Evolutionary conservation across 2,797 vertebrate species (phyloP).

Genomic region (Merluccius polli): DNA sequence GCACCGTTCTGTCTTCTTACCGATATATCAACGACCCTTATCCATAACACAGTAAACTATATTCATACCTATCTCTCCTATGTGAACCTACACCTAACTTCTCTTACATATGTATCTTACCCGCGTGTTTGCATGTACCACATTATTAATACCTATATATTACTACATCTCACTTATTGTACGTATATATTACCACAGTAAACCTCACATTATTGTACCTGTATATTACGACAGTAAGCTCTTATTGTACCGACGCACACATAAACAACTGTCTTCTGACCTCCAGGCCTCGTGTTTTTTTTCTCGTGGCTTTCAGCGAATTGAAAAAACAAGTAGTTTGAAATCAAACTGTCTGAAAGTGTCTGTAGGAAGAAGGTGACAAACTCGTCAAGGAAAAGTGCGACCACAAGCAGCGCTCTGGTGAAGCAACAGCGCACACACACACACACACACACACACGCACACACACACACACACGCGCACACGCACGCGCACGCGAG

Average conservation of each 20-base stretch:
- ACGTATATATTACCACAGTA: not conserved
- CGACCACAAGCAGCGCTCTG: slow-evolving; percentile 30
- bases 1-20: not conserved
- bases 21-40: not conserved
- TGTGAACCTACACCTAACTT: not conserved
- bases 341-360: slow-evolving; percentile 71
- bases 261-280: not conserved
- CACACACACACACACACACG: slow-evolving; percentile 18
- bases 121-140: not conserved
- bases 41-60: not conserved
- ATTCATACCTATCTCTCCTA: too few species aligned
- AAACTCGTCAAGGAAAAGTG: slow-evolving; percentile 60
- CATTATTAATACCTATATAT: not conserved
- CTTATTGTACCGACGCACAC: not conserved
- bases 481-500: not conserved
- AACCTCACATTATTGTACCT: not conserved
- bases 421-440: slow-evolving; percentile 50
- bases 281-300: not conserved
- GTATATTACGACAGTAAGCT: not conserved
- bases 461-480: slow-evolving; percentile 10
- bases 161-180: not conserved
- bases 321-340: slow-evolving; percentile 31
- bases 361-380: slow-evolving; percentile 54
- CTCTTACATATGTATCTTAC: not conserved
- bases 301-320: not conserved